Evolutionary conservation across 2,797 vertebrate genomes (phyloP).

Genomic region (Masticophis lateralis): DNA sequence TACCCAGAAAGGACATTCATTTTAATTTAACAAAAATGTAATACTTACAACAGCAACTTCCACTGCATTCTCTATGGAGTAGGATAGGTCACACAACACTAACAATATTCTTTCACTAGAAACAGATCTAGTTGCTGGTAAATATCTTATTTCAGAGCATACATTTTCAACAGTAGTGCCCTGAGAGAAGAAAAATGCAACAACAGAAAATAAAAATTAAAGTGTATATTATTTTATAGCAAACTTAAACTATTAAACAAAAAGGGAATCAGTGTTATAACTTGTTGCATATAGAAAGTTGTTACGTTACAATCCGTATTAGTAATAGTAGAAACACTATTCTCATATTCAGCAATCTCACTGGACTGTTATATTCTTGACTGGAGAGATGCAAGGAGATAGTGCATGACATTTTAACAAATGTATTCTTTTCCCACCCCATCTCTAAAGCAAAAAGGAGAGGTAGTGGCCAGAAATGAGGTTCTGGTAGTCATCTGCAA

Average conservation of each 20-base stretch:
- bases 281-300: not conserved
- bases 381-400: not conserved
- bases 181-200: constrained; percentile 67
- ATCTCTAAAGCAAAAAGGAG: not conserved
- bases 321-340: not conserved
- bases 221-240: not conserved
- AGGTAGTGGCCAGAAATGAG: not conserved
- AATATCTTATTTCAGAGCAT: constrained; percentile 89
- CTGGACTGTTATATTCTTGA: not conserved
- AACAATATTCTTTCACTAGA: constrained; percentile 82
- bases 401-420: not conserved
- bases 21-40: not conserved
- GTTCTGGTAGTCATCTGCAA: not conserved
- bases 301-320: not conserved
- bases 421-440: not conserved
- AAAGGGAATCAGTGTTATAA: not conserved
- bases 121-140: constrained; percentile 82
- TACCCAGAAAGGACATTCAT: not conserved
- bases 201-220: not conserved
- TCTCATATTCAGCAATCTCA: not conserved
- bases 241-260: not conserved
- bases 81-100: constrained; percentile 87
- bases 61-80: constrained; percentile 79
- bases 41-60: constrained; percentile 90
- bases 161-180: constrained; percentile 91